Base-by-base conservation (phyloP, 2,113 vertebrate species). In the Etia nguti region DNA sequence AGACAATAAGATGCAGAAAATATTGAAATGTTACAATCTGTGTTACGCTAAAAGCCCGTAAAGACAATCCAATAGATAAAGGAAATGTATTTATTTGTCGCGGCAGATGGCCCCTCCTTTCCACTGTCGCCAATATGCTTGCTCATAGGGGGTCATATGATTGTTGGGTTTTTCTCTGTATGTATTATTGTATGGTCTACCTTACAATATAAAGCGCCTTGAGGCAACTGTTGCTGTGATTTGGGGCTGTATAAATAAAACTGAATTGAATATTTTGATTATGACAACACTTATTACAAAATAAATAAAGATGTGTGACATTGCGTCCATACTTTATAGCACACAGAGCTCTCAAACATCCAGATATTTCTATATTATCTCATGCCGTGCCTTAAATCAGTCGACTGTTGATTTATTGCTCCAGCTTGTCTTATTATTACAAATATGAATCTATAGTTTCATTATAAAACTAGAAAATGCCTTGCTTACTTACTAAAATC, bases 101-200 rank as follows among this genome's bases (percentile, higher is more conserved):
- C 56, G 31, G 26, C 22, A 59, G 8, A 29, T 29, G 56, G 13
- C 13, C 2, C 56, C 24, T 29, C 3, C 13, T 59, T 3, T 13
- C 24, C 56, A 0, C 24, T 29, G 24, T 59, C 13, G 0, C 24
- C 0, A 5, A 0, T n/a, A 13, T 9, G 56, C 56, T 29, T 22
- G 56, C 9, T 59, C 56, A 16, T 5, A 52, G 8, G 56, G 24
- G 24, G 56, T 59, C 24, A 16, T 8, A 0, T 59, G 26, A 31
- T 10, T 18, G 56, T 31, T 18, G 56, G n/a, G 56, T 8, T 3
- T 3, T 13, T 59, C 7, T 57, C 24, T 59, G 56, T 59, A 8
- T 59, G 56, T 59, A 8, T 59, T 59, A 18, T 59, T 18, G 57
- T 52, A 52, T 4, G 50, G 50, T 18, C 1, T 3, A 31, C 57